Evolutionary conservation across 2,888 invertebrate genomes (phyloP).

Genomic region (Melolontha melolontha): DNA sequence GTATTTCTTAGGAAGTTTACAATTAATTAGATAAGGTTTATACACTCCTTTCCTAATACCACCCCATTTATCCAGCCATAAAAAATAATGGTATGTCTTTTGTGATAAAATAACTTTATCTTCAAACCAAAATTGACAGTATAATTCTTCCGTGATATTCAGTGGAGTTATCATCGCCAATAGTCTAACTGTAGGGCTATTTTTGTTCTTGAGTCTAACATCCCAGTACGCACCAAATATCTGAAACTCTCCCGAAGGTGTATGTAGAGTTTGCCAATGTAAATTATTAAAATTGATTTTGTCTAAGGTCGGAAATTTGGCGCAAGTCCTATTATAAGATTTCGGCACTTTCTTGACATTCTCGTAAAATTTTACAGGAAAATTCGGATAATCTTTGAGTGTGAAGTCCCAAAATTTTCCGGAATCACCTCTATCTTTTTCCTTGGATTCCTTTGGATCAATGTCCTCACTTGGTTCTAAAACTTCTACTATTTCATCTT

Average conservation of each 20-base stretch:
- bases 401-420: neutral
- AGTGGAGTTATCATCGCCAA: conserved; percentile 89
- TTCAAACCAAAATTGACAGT: conserved; percentile 91
- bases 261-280: conserved; percentile 90
- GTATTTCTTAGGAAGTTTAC: conserved; percentile 81
- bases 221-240: conserved; percentile 92
- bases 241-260: conserved; percentile 87
- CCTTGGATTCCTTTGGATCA: too few species aligned
- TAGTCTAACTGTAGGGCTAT: conserved; percentile 86
- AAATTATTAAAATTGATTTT: conserved; percentile 93
- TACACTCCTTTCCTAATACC: conserved; percentile 86
- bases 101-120: conserved; percentile 84
- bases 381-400: conserved; percentile 31
- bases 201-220: conserved; percentile 78
- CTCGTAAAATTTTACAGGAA: conserved; percentile 82
- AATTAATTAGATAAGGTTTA: conserved; percentile 88
- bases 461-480: too few species aligned
- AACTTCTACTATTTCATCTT: too few species aligned
- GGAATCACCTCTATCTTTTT: neutral
- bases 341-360: conserved; percentile 81
- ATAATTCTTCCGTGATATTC: conserved; percentile 83
- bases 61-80: conserved; percentile 96
- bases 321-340: conserved; percentile 79
- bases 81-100: conserved; percentile 90
- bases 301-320: conserved; percentile 87